A percentile compares a stretch with the other conserved stretches of the same genome.
These are phyloP conservation scores for Syncerus caffer DNA, from an alignment of 2,797 vertebrate species.

Conservation along the genomic window DNA sequence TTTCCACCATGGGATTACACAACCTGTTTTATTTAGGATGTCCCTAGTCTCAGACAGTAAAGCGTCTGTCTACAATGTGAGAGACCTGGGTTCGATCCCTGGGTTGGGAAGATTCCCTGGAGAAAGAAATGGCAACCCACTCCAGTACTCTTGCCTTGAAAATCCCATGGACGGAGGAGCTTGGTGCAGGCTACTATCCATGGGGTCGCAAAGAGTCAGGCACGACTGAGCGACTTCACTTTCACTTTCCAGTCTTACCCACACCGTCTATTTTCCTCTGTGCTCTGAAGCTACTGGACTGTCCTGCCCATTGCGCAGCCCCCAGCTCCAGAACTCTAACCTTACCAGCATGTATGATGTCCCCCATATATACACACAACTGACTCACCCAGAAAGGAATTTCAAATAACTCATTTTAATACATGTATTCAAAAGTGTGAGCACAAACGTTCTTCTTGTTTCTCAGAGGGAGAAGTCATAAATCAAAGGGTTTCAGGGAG, in stretches of 20 bases:
- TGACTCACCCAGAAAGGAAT: background rate
- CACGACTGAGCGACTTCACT: too few relatives aligned
- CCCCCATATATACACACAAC: background rate
- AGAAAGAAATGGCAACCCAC: too few relatives aligned
- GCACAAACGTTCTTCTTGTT: background rate
- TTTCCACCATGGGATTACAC: background rate
- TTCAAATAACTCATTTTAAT: background rate
- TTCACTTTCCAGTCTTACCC: background rate
- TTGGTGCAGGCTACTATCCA: too few relatives aligned
- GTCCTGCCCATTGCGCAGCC: background rate
- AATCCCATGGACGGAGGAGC: too few relatives aligned
- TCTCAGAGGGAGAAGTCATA: background rate
- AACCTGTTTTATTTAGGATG: background rate
- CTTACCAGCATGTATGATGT: background rate
- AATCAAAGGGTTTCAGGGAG: background rate
- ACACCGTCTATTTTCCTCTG: background rate
- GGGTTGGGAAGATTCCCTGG: too few relatives aligned
- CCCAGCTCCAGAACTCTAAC: background rate
- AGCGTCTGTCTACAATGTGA: too few relatives aligned
- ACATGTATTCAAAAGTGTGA: background rate
- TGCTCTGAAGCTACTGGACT: background rate
- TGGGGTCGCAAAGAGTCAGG: too few relatives aligned
- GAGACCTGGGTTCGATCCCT: too few relatives aligned
- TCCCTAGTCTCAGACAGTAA: too few relatives aligned
- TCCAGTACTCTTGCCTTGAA: too few relatives aligned